A percentile compares a stretch with the other conserved stretches of the same genome.
phyloP scores from a whole-genome alignment of 1,140 invertebrate genomes.

The Zaprionus capensis region DNA sequence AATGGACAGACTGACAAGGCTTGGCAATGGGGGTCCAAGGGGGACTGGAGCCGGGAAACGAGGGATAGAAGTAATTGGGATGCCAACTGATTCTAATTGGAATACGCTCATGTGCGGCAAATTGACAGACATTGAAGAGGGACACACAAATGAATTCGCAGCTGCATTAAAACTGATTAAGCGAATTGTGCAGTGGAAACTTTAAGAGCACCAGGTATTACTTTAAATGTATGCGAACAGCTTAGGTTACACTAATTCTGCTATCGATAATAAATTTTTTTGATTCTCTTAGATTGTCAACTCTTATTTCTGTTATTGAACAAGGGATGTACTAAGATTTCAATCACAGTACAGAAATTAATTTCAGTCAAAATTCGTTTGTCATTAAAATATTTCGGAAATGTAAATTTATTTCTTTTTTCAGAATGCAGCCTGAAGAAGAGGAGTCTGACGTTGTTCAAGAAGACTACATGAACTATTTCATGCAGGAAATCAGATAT shows the following conservation, averaged over 20 bases:
- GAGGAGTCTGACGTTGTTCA: constrained; percentile 88
- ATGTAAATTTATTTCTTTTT: not conserved
- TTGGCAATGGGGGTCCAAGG: not conserved
- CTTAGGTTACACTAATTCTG: no score
- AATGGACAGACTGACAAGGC: constrained; percentile 1
- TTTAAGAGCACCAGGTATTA: not conserved
- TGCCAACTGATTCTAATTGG: constrained; percentile 14
- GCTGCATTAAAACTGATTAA: constrained; percentile 9
- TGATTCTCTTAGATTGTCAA: no score
- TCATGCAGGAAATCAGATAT: constrained; percentile 88
- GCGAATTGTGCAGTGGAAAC: not conserved
- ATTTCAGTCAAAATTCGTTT: not conserved
- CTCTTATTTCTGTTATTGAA: no score
- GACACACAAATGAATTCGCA: constrained; percentile 13
- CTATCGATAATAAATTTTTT: no score
- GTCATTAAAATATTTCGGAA: not conserved
- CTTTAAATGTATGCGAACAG: no score
- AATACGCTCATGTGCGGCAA: constrained; percentile 5
- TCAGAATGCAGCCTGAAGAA: not conserved
- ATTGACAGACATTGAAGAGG: constrained; percentile 19
- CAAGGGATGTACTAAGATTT: no score
- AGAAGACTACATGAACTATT: constrained; percentile 86
- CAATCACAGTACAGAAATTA: not conserved
- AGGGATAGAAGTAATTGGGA: constrained; percentile 6
- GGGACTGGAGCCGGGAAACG: not conserved